These are phyloP conservation scores for Chloebia gouldiae DNA, from an alignment of 2,113 vertebrate species.

Conservation along the genomic window DNA sequence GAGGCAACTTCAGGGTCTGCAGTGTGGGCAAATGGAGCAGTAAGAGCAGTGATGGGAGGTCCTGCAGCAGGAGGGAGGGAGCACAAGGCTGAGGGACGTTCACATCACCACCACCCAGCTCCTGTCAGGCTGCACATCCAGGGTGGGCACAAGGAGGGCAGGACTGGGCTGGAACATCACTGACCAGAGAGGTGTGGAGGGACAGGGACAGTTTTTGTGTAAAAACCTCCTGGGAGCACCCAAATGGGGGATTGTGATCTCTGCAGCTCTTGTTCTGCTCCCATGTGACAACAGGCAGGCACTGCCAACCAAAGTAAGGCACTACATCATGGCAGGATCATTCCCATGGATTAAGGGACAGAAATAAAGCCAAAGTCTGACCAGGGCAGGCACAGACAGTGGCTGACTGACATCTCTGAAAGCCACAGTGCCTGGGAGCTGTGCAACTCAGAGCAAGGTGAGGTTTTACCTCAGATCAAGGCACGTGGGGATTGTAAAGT, in stretches of 20 bases:
- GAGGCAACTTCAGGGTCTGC: background rate
- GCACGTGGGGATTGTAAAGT: background rate
- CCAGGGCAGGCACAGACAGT: background rate
- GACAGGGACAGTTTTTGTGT: background rate
- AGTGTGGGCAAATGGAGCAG: accelerated
- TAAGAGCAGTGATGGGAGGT: background rate
- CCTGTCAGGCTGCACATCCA: accelerated
- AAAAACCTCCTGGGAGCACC: background rate
- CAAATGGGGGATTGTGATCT: background rate
- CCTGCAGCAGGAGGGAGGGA: background rate
- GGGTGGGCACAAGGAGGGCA: background rate
- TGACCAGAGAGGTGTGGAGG: background rate
- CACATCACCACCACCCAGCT: background rate
- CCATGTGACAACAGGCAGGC: background rate
- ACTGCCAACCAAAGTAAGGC: background rate
- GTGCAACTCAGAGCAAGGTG: background rate
- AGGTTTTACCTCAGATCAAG: background rate
- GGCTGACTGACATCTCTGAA: background rate
- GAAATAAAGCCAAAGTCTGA: background rate
- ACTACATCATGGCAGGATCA: background rate
- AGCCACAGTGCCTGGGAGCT: background rate
- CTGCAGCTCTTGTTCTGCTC: background rate
- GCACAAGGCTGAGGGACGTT: background rate
- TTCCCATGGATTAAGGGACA: background rate
- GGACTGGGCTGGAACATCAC: background rate